Evolutionary conservation across 2,888 invertebrate genomes (phyloP), one percentile per base, ranked within the genome.

Genomic region (Slavum lentiscoides): DNA sequence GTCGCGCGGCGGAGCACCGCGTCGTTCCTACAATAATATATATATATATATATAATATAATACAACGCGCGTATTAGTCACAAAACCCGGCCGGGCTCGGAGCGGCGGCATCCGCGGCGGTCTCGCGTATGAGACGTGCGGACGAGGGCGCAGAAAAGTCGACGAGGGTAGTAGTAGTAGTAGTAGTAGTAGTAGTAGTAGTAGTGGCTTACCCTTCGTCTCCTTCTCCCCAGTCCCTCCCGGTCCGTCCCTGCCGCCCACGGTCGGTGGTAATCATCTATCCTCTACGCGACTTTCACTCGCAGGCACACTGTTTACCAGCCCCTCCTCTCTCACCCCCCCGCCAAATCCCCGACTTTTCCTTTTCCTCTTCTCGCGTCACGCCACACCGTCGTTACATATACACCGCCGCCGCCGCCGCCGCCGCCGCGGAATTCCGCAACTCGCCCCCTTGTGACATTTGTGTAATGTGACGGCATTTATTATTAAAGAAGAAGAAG

Each of bases 391-490:
- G 30, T 30, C 30, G 30, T 30, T 30, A 30, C 30, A 30, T 30
- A 30, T 30, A 66, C 13, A 58, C 43, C 30, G 23, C 19, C 66
- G 55, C 58, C n/a, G 5, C 23, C 17, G n/a, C 55, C 64, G 11
- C 53, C 69, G 30, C 30, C 19, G 53, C 6, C 37, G 37, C 55
- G n/a, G 43, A 43, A 43, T 9, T 23, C 55, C 69, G n/a, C 68
- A 17, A 19, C 8, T 19, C 55, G 69, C 30, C 53, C 58, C n/a
- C n/a, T n/a, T n/a, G 21, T 58, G 74, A 75, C 74, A 58, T 75
- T 75, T 76, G 75, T 76, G 75, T 76, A 76, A 76, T 68, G 75
- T 68, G 75, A 76, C 59, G 75, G 67, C 75, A 76, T 76, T 76
- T 76, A 59, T 76, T 76, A 76, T 76, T 76, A 68, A 68, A 76